Base-by-base conservation (phyloP, 35 echinoderm and acorn worm species). In the Lytechinus variegatus region DNA sequence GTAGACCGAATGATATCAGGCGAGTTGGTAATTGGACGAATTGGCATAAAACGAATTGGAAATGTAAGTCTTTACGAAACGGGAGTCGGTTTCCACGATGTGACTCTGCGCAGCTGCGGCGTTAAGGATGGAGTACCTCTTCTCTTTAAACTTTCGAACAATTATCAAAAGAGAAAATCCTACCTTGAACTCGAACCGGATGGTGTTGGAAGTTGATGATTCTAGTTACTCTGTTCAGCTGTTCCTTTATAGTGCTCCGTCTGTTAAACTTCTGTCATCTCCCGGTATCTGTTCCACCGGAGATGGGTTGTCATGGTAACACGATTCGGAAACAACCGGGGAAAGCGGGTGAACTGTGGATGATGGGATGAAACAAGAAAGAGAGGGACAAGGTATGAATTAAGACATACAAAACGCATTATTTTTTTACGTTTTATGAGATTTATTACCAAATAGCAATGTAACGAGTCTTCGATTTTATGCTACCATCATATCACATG, bases 171-270 rank as follows among this genome's bases (percentile, higher is more conserved):
- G 19, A 79, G 19, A 79, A 24, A 79, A 13, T 58, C 66, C 66
- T 79, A 79, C 66, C 66, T 79, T 79, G 66, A 79, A 79, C 66
- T 79, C 19, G 66, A 58, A 79, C 66, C 66, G 66, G 66, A 79
- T 79, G 66, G 66, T 79, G 66, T 79, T 79, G n/a, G 66, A 79
- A 79, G 19, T 58, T 58, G 56, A 58, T 58, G 56, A 9, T 13
- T 79, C 66, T 79, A 24, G 66, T 79, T 58, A 2, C 66, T 24
- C 66, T 79, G 16, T 19, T 79, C 66, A 79, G 66, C 66, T 79
- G 66, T 79, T 79, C 66, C 19, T 79, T 79, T 71, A n/a, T n/a
- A n/a, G 66, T 79, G n/a, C 14, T 24, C 6, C 66, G 66, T 79
- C 66, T 79, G 66, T 79, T 24, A 24, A 79, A 79, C 19, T 19